Conservation (phyloP, 2,113 vertebrate species). For the Probosciger aterrimus region DNA sequence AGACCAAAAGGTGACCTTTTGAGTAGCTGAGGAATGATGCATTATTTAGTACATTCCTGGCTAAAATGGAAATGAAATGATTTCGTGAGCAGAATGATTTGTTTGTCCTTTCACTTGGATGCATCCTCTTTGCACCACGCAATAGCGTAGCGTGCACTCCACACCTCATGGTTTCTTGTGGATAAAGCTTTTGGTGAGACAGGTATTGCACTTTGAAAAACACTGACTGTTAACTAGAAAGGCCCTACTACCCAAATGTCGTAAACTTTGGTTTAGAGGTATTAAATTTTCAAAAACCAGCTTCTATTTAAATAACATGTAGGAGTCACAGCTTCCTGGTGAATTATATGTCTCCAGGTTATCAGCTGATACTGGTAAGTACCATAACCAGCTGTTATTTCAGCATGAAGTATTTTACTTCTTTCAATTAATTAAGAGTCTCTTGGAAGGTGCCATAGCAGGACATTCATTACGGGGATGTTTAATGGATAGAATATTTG, state of each 20-base stretch:
- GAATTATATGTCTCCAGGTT: neutral
- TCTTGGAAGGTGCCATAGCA: neutral
- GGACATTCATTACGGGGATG: neutral
- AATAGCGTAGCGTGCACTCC: rapidly evolving
- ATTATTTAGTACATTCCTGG: conserved; percentile 45
- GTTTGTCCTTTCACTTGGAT: neutral
- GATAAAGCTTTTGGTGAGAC: neutral
- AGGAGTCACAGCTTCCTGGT: neutral
- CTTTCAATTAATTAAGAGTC: neutral
- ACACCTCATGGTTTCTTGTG: neutral
- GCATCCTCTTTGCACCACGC: neutral
- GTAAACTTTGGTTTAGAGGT: neutral
- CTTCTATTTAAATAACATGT: neutral
- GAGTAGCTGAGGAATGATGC: neutral
- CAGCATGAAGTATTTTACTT: neutral
- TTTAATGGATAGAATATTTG: neutral
- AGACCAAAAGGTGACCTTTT: conserved; percentile 38
- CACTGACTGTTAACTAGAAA: neutral
- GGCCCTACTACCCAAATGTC: neutral
- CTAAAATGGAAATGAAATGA: conserved; percentile 4
- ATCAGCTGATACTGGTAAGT: neutral
- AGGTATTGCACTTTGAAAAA: neutral
- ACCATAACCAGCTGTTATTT: conserved; percentile 17
- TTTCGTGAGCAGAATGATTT: neutral
- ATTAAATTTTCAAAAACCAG: neutral